Evolutionary conservation across 2,888 invertebrate species (phyloP), one percentile per base, ranked within the genome.

Genomic region (Tupiocoris notatus): DNA sequence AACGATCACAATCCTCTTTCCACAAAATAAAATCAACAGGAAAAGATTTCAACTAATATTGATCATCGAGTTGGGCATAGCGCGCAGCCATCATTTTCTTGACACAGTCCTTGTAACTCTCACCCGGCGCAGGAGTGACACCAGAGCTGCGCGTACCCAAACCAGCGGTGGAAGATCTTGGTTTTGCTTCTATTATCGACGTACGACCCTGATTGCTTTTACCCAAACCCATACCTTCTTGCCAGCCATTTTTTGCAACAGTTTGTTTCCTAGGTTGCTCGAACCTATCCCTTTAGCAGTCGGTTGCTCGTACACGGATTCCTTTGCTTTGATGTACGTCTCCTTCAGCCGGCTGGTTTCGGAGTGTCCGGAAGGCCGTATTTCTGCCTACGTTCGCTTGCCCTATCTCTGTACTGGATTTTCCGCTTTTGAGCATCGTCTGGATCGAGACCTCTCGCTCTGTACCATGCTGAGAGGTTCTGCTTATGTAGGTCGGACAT

Each of bases 161-260:
- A 0, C 98, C 98, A 2, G 94, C 95, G 20, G 92, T 89, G 74
- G 88, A 87, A 2, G 89, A 88, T 70, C 94, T 81, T 58, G 87
- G 85, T 81, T 89, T 88, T 7, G 90, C 87, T 87, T 96, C 94
- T 79, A 98, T 94, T 66, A 97, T 97, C 71, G 93, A 93, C 23
- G 95, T 94, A 81, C 95, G 87, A n/a, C 96, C 98, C 85, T 98
- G 98, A 83, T 95, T 95, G 73, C 89, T 89, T 83, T 93, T 94
- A 0, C 99, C 98, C 22, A 99, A 86, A 0, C 99, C 99, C 86
- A 94, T 91, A 0, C 99, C 99, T 83, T 96, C 96, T 3, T 92
- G 93, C 99, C 99, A 99, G 2, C 99, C 99, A 99, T 99, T 85
- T 96, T 96, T 84, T 98, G 96, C 79, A 99, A 84, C 84, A 99